Evolutionary conservation across 2,888 invertebrate genomes (phyloP).

Genomic region (Notocelia uddmanniana): DNA sequence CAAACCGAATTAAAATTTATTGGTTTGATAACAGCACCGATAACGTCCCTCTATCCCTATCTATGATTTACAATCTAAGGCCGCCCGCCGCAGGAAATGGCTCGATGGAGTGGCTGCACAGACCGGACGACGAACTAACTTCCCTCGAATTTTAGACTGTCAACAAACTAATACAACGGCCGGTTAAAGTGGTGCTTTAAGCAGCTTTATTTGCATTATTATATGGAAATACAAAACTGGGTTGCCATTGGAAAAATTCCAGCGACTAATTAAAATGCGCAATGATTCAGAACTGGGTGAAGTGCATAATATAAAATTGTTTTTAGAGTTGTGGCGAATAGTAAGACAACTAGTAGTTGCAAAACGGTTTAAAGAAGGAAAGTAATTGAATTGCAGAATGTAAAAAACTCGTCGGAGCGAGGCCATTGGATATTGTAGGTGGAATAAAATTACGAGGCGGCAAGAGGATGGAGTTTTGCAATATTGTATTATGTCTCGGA

Average conservation of each 20-base stretch:
- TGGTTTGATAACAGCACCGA: constrained; percentile 27
- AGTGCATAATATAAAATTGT: constrained; percentile 21
- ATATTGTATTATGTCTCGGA: constrained; percentile 10
- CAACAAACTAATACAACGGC: constrained; percentile 42
- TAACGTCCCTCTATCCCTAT: constrained; percentile 41
- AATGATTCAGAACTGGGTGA: constrained; percentile 26
- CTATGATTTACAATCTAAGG: constrained; percentile 43
- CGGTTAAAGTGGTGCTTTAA: constrained; percentile 31
- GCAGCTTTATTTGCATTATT: constrained; percentile 39
- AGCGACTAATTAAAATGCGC: constrained; percentile 36
- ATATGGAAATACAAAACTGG: constrained; percentile 22
- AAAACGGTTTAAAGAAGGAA: constrained; percentile 10
- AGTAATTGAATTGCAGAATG: constrained; percentile 21
- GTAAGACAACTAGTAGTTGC: constrained; percentile 5
- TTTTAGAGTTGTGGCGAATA: constrained; percentile 15
- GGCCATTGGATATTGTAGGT: constrained; percentile 1
- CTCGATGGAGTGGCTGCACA: constrained; percentile 38
- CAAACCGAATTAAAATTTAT: constrained; percentile 34
- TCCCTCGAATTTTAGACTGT: constrained; percentile 41
- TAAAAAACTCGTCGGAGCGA: constrained; percentile 6
- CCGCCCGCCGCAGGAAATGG: constrained; percentile 41
- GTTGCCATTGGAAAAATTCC: constrained; percentile 22
- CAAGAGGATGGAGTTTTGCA: constrained; percentile 1
- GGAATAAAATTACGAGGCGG: constrained; percentile 1
- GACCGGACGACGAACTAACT: constrained; percentile 34